Percentiles rank a stretch among this genome's conserved stretches.
Evolutionary conservation across 1,140 invertebrate genomes (phyloP).

Genomic region (Chrysoperla carnea): DNA sequence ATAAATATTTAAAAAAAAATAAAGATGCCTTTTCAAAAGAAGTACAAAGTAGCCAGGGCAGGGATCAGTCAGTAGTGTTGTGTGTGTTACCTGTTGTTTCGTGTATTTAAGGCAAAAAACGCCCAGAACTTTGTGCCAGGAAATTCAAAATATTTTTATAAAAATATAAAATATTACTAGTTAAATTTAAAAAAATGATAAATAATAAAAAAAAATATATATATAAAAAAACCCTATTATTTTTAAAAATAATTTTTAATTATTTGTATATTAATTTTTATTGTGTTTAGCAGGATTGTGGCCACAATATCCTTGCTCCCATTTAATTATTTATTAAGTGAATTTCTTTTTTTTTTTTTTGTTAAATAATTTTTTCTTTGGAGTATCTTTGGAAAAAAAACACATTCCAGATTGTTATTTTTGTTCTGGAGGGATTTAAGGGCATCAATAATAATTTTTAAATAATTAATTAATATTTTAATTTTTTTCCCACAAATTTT

Average conservation of each 20-base stretch:
- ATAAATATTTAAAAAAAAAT: background rate
- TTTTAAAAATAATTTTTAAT: too few relatives aligned
- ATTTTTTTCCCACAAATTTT: too few relatives aligned
- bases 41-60: conserved; percentile 19
- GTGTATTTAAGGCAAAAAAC: background rate
- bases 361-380: too few relatives aligned
- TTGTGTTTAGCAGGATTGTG: background rate
- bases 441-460: conserved; percentile 12
- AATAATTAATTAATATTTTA: too few relatives aligned
- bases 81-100: background rate
- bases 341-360: too few relatives aligned
- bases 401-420: conserved; percentile 19
- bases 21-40: conserved; percentile 17
- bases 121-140: background rate
- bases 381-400: conserved; percentile 1
- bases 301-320: background rate
- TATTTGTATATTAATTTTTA: too few relatives aligned
- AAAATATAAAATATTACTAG: too few relatives aligned
- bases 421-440: conserved; percentile 23
- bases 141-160: background rate
- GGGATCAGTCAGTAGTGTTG: background rate
- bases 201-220: too few relatives aligned
- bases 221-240: too few relatives aligned
- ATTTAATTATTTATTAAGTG: too few relatives aligned
- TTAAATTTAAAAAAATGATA: too few relatives aligned